phyloP scores from a whole-genome alignment of 2,113 vertebrate genomes.

The Neogobius melanostomus region DNA sequence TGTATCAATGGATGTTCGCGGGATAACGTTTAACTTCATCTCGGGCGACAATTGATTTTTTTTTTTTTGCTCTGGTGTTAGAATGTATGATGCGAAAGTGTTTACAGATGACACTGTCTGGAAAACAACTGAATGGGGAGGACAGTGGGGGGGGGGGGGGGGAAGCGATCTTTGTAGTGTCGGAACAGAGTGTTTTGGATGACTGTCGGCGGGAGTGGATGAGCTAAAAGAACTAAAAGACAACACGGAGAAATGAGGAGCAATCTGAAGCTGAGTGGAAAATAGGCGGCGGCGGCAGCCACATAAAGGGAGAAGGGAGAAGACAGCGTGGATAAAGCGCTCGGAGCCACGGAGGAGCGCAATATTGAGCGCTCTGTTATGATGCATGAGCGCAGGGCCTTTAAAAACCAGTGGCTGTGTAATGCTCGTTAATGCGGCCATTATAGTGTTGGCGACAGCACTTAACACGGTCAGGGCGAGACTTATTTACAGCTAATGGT shows the following conservation, averaged over 20 bases:
- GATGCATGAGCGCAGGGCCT: constrained; percentile 63
- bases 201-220: constrained; percentile 18
- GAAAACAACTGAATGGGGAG: constrained; percentile 8
- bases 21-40: constrained; percentile 12
- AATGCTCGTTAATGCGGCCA: constrained; percentile 71
- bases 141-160: too few relatives aligned
- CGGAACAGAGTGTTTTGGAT: constrained; percentile 35
- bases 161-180: constrained; percentile 37
- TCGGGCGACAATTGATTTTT: constrained; percentile 42
- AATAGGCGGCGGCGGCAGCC: constrained; percentile 4
- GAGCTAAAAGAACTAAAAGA: constrained; percentile 14
- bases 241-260: not conserved
- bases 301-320: constrained; percentile 12
- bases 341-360: constrained; percentile 16
- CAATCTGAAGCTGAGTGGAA: constrained; percentile 21
- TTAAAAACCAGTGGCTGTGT: constrained; percentile 73
- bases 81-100: constrained; percentile 50
- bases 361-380: constrained; percentile 55
- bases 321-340: constrained; percentile 25
- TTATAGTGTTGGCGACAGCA: constrained; percentile 57
- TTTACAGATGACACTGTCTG: constrained; percentile 29
- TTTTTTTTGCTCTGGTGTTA: constrained; percentile 34
- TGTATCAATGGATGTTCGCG: constrained; percentile 29
- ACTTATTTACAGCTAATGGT: constrained; percentile 69
- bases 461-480: constrained; percentile 40